phyloP scores from a whole-genome alignment of 2,797 vertebrate genomes.

The Pangasius djambal region DNA sequence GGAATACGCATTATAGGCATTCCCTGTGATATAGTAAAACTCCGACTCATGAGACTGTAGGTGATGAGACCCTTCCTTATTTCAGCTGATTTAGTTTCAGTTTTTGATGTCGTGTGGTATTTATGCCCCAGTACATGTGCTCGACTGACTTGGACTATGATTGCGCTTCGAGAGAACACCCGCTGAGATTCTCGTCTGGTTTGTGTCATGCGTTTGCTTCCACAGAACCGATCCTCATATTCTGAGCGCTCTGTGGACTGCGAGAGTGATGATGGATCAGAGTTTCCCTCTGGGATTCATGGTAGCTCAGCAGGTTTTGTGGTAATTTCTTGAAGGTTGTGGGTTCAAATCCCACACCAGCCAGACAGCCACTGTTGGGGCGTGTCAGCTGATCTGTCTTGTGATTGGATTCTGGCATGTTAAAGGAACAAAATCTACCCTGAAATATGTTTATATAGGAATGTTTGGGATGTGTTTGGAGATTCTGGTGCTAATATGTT shows the following conservation, averaged over 20 bases:
- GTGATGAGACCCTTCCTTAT: background rate
- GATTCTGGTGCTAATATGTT: background rate
- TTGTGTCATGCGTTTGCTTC: background rate
- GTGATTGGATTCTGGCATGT: background rate
- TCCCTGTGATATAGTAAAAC: background rate
- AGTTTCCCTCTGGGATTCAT: background rate
- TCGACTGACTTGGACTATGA: background rate
- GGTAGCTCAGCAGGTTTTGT: background rate
- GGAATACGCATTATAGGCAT: background rate
- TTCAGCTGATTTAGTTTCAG: background rate
- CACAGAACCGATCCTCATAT: background rate
- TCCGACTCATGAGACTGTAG: background rate
- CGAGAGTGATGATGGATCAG: background rate
- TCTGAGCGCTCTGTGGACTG: background rate
- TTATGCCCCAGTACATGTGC: background rate
- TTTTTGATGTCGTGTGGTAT: background rate
- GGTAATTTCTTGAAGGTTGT: background rate
- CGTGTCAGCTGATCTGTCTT: background rate
- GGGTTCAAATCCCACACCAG: background rate
- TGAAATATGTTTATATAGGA: background rate
- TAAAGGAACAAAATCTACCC: background rate
- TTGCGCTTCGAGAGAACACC: background rate
- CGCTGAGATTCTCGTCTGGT: background rate
- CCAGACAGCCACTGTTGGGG: no score
- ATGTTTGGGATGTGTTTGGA: background rate